Conservation (phyloP, 2,888 invertebrate species). For the Apocheima hispidaria region DNA sequence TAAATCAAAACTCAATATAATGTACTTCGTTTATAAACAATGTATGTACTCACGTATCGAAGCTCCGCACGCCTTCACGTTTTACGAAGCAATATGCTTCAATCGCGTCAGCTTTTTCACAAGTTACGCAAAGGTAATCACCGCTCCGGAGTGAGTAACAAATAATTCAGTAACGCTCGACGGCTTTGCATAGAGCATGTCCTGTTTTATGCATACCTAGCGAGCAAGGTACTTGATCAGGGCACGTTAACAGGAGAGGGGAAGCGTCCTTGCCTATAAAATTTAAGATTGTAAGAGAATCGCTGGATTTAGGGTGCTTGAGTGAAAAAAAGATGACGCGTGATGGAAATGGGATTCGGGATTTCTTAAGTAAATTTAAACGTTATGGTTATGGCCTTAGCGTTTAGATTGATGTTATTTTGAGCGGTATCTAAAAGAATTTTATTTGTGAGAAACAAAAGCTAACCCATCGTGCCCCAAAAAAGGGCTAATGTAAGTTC, state of each 20-base stretch:
- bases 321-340: conserved; percentile 43
- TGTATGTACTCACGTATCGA: not conserved
- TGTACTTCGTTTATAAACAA: not conserved
- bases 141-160: conserved; percentile 32
- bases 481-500: too few relatives aligned
- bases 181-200: conserved; percentile 34
- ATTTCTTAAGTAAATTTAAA: conserved; percentile 1
- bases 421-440: not conserved
- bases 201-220: conserved; percentile 42
- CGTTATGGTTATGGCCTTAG: conserved; percentile 2
- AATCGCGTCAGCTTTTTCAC: conserved; percentile 27
- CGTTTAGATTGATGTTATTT: not conserved
- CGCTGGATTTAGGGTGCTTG: conserved; percentile 42
- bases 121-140: conserved; percentile 40
- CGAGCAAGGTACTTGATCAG: conserved; percentile 39
- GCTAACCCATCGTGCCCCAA: too few relatives aligned
- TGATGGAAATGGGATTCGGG: conserved; percentile 24
- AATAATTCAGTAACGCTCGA: conserved; percentile 42
- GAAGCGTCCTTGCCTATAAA: conserved; percentile 42
- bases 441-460: not conserved
- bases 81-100: not conserved
- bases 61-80: not conserved
- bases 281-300: conserved; percentile 41
- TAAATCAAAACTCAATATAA: not conserved
- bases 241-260: conserved; percentile 22